A percentile compares a stretch with the other conserved stretches of the same genome.
These are phyloP conservation scores for Oostethus manadensis DNA, from an alignment of 2,113 vertebrate genomes.

Conservation along the genomic window DNA sequence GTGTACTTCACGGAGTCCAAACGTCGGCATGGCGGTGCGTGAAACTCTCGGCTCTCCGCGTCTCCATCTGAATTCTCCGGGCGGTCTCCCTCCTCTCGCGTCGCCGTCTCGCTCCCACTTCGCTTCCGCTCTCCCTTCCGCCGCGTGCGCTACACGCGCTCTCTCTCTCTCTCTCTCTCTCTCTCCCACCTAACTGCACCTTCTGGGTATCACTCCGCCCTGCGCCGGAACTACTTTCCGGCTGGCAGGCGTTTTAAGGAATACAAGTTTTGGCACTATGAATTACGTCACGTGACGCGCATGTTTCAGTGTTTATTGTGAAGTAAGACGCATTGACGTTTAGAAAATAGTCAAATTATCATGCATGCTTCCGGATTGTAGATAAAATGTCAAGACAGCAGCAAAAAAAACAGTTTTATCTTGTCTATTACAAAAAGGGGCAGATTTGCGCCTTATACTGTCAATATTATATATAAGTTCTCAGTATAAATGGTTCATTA, in stretches of 20 bases:
- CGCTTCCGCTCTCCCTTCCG: background rate
- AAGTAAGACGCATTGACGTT: too few species aligned
- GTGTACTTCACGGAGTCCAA: constrained; percentile 56
- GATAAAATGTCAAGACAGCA: too few species aligned
- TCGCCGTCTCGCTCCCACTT: constrained; percentile 30
- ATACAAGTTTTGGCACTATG: constrained; percentile 18
- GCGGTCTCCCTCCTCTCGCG: constrained; percentile 5
- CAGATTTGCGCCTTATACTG: too few species aligned
- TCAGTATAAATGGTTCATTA: too few species aligned
- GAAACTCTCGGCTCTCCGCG: constrained; percentile 26
- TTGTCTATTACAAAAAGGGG: too few species aligned
- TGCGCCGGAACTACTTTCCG: constrained; percentile 76
- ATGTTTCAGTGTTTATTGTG: too few species aligned
- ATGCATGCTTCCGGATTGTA: too few species aligned
- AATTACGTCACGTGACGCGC: too few species aligned
- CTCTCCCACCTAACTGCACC: constrained; percentile 38
- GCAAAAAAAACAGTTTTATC: too few species aligned
- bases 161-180: constrained; percentile 24
- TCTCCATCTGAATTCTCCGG: constrained; percentile 26
- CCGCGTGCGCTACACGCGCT: background rate
- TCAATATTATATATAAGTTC: too few species aligned
- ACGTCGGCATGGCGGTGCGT: constrained; percentile 68
- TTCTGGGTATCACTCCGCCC: constrained; percentile 67
- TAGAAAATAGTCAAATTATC: too few species aligned
- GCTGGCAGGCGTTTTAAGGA: constrained; percentile 29